Percentiles rank a stretch among this genome's conserved stretches.
phyloP scores from a whole-genome alignment of 2,113 vertebrate species.

The Rhodinocichla rosea region DNA sequence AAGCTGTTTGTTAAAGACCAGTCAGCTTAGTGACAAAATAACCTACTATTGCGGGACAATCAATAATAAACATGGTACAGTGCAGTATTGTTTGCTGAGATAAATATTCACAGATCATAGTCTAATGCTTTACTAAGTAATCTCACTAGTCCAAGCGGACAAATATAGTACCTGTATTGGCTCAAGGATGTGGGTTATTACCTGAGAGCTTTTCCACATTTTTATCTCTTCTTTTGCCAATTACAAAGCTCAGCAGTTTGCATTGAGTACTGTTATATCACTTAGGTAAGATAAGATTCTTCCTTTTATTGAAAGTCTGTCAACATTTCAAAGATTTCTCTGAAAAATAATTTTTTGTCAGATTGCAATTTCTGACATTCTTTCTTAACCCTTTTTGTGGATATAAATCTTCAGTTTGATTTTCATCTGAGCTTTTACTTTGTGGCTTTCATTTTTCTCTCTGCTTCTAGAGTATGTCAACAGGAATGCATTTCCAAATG shows the following conservation, averaged over 20 bases:
- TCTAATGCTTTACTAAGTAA: neutral
- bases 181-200: neutral
- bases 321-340: neutral
- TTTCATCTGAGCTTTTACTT: neutral
- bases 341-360: neutral
- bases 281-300: neutral
- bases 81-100: neutral
- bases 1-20: neutral
- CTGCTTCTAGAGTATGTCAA: neutral
- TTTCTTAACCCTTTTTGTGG: neutral
- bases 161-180: neutral
- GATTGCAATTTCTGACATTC: neutral
- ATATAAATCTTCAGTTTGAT: neutral
- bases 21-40: neutral
- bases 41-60: neutral
- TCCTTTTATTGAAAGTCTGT: neutral
- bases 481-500: neutral
- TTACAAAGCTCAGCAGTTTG: neutral
- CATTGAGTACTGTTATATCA: neutral
- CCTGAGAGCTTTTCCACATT: neutral
- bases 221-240: neutral
- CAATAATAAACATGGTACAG: neutral
- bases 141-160: neutral
- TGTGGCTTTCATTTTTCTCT: neutral
- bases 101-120: neutral